These are phyloP conservation scores for Anabas testudineus DNA, from an alignment of 2,797 vertebrate species.

Conservation along the genomic window DNA sequence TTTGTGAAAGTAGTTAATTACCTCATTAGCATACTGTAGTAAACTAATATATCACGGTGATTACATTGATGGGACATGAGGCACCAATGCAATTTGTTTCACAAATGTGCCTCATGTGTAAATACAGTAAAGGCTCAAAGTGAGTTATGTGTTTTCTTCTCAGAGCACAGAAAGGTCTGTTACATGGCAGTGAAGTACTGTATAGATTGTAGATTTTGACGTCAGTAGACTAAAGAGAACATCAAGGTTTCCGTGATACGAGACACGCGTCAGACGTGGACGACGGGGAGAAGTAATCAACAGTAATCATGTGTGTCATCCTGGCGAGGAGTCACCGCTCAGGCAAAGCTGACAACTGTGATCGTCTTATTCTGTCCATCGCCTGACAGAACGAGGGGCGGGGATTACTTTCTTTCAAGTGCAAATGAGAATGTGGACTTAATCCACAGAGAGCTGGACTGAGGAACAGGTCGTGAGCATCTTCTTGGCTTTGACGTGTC, in stretches of 20 bases:
- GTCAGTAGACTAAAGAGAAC: slow-evolving; percentile 18
- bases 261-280: slow-evolving; percentile 31
- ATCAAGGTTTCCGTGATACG: slow-evolving; percentile 28
- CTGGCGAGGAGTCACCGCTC: slow-evolving; percentile 26
- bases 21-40: slow-evolving; percentile 8
- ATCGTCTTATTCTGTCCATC: slow-evolving; percentile 61
- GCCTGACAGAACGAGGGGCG: slow-evolving; percentile 53
- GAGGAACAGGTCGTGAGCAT: slow-evolving; percentile 51
- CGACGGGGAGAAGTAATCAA: slow-evolving; percentile 42
- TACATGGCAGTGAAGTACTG: too few relatives aligned
- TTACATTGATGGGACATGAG: slow-evolving; percentile 13
- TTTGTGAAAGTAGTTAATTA: slow-evolving; percentile 6
- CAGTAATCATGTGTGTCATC: slow-evolving; percentile 34
- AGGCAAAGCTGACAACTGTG: slow-evolving; percentile 58
- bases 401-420: slow-evolving; percentile 76
- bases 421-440: slow-evolving; percentile 75
- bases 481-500: slow-evolving; percentile 46
- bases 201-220: too few relatives aligned
- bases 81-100: slow-evolving; percentile 2
- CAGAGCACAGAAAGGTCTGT: too few relatives aligned
- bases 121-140: too few relatives aligned
- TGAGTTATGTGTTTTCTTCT: neutral
- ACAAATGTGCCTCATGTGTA: neutral
- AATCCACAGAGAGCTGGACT: slow-evolving; percentile 70
- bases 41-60: slow-evolving; percentile 2